Evolutionary conservation across 2,797 vertebrate genomes (phyloP).

Genomic region (Xenentodon cancila): DNA sequence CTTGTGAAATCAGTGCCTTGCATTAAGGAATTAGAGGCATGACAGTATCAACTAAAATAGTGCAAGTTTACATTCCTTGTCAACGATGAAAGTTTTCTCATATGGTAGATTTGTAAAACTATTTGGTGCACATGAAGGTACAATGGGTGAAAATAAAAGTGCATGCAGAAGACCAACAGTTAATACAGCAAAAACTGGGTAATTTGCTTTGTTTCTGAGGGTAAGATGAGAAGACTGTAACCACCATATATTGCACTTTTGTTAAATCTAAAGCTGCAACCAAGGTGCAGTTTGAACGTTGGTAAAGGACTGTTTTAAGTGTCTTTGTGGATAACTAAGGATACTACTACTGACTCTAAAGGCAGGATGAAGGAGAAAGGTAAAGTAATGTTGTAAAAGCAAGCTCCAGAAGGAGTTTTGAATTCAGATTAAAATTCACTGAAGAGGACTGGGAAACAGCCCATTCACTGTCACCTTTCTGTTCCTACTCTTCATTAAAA

Average conservation of each 20-base stretch:
- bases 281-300: background rate
- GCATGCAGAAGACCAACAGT: conserved; percentile 53
- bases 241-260: background rate
- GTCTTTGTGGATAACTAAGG: too few relatives aligned
- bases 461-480: background rate
- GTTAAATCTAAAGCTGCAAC: conserved; percentile 7
- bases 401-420: too few relatives aligned
- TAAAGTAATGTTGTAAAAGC: too few relatives aligned
- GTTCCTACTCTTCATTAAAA: background rate
- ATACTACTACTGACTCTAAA: too few relatives aligned
- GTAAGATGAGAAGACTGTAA: background rate
- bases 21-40: conserved; percentile 63
- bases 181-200: background rate
- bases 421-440: background rate
- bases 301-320: background rate
- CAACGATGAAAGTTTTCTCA: conserved; percentile 55
- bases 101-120: conserved; percentile 56
- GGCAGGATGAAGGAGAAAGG: too few relatives aligned
- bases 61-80: conserved; percentile 81
- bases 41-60: conserved; percentile 69
- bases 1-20: conserved; percentile 49
- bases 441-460: background rate
- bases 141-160: conserved; percentile 64
- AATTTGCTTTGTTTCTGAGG: background rate
- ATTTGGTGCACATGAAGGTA: conserved; percentile 64